Evolutionary conservation across 92 coral and sea anemone species (phyloP).

Genomic region (Porites rus): DNA sequence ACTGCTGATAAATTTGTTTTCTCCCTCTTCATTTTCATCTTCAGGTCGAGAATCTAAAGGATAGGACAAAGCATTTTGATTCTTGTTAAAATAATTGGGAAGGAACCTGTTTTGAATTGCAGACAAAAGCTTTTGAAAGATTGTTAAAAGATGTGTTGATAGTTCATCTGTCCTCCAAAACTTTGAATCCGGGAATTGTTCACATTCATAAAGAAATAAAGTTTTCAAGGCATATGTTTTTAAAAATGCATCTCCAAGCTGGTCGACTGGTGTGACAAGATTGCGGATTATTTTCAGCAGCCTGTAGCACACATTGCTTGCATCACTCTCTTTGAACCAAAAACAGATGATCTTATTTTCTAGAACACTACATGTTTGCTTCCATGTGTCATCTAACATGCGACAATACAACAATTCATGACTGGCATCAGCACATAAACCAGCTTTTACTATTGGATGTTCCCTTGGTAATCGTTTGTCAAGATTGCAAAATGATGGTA

Average conservation of each 20-base stretch:
- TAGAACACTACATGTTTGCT: constrained; percentile 17
- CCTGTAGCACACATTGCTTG: constrained; percentile 35
- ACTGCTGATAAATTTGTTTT: constrained; percentile 21
- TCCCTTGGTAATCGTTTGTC: constrained; percentile 20
- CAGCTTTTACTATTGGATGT: constrained; percentile 22
- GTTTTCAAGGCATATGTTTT: constrained; percentile 42
- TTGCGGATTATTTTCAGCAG: constrained; percentile 43
- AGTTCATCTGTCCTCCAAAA: constrained; percentile 33
- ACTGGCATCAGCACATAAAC: constrained; percentile 12
- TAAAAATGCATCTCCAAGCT: constrained; percentile 45
- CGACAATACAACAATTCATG: constrained; percentile 34
- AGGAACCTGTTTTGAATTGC: constrained; percentile 38
- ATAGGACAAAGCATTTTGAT: constrained; percentile 23
- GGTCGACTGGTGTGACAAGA: constrained; percentile 35
- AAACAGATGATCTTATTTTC: constrained; percentile 28
- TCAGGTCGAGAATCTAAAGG: constrained; percentile 32
- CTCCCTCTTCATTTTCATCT: constrained; percentile 34
- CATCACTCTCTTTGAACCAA: constrained; percentile 30
- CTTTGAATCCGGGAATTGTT: constrained; percentile 30
- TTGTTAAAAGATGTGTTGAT: constrained; percentile 22
- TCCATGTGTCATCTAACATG: constrained; percentile 48
- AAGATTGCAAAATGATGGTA: constrained; percentile 40
- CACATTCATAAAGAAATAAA: constrained; percentile 38
- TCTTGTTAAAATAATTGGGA: constrained; percentile 38
- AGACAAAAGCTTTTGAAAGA: constrained; percentile 32